Conservation (phyloP, 2,888 invertebrate species). For the Sisyra nigra region DNA sequence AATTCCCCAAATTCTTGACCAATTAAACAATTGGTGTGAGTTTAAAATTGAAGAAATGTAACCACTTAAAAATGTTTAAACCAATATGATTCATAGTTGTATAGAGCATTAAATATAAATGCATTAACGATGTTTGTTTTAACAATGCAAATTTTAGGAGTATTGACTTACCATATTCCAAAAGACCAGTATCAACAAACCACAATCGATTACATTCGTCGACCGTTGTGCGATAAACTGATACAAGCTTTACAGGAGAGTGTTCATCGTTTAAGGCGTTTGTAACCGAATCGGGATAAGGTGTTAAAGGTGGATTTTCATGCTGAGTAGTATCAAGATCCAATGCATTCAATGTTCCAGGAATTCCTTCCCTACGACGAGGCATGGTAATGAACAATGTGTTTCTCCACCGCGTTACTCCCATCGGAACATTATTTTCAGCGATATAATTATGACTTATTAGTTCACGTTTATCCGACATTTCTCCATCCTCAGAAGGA, state of each 20-base stretch:
- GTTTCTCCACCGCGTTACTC: slow-evolving; percentile 42
- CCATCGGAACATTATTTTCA: slow-evolving; percentile 50
- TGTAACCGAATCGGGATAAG: slow-evolving; percentile 37
- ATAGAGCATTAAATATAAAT: no score
- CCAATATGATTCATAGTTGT: no score
- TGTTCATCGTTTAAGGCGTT: slow-evolving; percentile 34
- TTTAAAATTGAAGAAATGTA: no score
- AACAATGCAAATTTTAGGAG: no score
- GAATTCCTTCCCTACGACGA: slow-evolving; percentile 41
- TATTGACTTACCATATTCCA: slow-evolving; percentile 48
- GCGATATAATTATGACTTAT: no score
- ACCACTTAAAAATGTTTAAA: no score
- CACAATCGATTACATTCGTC: slow-evolving; percentile 60
- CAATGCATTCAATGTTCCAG: slow-evolving; percentile 31
- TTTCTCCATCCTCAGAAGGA: no score
- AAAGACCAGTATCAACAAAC: slow-evolving; percentile 61
- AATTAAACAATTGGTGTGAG: no score
- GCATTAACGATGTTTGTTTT: no score
- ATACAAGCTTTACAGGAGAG: slow-evolving; percentile 30
- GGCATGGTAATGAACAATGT: slow-evolving; percentile 58
- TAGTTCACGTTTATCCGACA: no score
- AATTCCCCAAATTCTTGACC: no score
- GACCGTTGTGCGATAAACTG: slow-evolving; percentile 52
- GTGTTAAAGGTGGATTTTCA: slow-evolving; percentile 28
- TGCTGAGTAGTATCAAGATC: slow-evolving; percentile 19